Evolutionary conservation across 2,888 invertebrate genomes (phyloP), one percentile per base, ranked within the genome.

Genomic region (Ennomos erosarius): DNA sequence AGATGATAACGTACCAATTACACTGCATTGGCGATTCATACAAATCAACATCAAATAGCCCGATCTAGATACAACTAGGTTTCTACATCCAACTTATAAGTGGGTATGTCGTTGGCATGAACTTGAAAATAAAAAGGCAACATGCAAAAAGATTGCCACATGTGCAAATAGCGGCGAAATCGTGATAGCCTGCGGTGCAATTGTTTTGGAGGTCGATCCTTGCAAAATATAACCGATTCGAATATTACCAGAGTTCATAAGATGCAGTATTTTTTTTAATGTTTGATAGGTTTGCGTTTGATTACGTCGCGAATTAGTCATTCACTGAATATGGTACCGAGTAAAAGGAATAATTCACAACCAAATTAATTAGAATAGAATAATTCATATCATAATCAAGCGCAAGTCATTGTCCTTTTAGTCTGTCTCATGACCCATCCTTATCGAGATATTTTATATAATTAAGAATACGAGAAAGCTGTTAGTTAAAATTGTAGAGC

Each of bases 41-140:
- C 64, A 39, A 69, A 64, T 73, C 71, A 70, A 81, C 74, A 82
- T 76, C 78, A 70, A 82, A 80, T 79, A 80, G 74, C 76, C 67
- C 71, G 69, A 71, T 76, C 76, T 74, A 71, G 72, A 76, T 73
- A 59, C 55, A 50, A 38, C 56, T 64, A 48, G 69, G 69, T 70
- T 78, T 77, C 53, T 64, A 44, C 47, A 49, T 52, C 43, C 74
- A 74, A 34, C 12, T 9, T 16, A 10, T 71, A 71, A 61, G 26
- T 26, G 26, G 45, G 47, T 59, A 51, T 38, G 62, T 53, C 63
- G 57, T 40, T 50, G 40, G 34, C 10, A 13, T 40, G 38, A 36
- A 56, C 39, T 50, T 50, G 45, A 45, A 36, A 48, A 26, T 36
- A 13, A 37, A 47, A 43, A 48, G 43, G 26, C 42, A 48, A 49